Evolutionary conservation across 2,113 vertebrate genomes (phyloP).

Genomic region (Thalassarche chlororhynchos): DNA sequence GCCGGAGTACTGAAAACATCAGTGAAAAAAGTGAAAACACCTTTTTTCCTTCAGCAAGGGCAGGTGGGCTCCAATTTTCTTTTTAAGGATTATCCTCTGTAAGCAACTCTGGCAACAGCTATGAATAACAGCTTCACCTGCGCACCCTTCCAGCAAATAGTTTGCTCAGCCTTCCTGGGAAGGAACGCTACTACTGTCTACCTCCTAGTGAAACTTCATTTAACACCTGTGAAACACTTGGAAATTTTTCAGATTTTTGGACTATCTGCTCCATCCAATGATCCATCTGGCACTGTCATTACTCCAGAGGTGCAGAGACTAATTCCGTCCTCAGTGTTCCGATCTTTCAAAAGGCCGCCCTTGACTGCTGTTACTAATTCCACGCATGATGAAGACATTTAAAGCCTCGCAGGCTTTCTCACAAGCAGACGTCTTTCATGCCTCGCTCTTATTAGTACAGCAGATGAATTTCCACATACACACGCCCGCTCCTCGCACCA

Average conservation of each 20-base stretch:
- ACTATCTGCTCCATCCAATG: not conserved
- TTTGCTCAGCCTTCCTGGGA: not conserved
- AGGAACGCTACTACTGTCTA: not conserved
- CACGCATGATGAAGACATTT: slow-evolving; percentile 3
- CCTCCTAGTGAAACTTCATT: not conserved
- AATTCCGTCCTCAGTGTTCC: not conserved
- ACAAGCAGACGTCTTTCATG: not conserved
- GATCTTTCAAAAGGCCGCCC: not conserved
- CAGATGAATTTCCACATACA: not conserved
- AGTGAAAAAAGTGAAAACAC: not conserved
- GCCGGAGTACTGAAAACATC: not conserved
- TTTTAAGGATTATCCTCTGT: not conserved
- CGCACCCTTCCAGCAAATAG: not conserved
- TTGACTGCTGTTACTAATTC: not conserved
- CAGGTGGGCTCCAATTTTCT: not conserved
- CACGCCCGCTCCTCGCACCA: not conserved
- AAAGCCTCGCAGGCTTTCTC: not conserved
- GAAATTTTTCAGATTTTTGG: not conserved
- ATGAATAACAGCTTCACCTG: fast-evolving
- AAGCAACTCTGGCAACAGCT: not conserved
- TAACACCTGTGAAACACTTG: not conserved
- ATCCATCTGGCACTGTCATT: not conserved
- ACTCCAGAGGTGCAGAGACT: not conserved
- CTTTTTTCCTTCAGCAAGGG: not conserved
- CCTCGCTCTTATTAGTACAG: not conserved